Evolutionary conservation across 2,113 vertebrate genomes (phyloP), one percentile per base, ranked within the genome.

Genomic region (Oxygymnocypris stewartii): DNA sequence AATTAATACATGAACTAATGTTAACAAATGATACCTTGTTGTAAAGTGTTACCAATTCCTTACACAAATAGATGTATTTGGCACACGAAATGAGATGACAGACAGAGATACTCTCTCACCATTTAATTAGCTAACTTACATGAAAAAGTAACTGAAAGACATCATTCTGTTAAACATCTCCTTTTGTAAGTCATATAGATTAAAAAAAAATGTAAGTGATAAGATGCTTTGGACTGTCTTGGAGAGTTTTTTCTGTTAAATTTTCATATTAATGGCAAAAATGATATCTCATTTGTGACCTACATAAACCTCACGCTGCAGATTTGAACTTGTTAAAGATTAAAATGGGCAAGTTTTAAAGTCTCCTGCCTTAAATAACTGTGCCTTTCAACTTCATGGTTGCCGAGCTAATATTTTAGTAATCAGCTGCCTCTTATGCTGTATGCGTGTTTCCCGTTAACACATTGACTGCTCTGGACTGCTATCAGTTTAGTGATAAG

Each of bases 261-360:
- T 76, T 23, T 61, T 82, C 40, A 76, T 63, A 86, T 87, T 83
- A 78, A 84, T 57, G 42, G 51, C 42, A 44, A 74, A 77, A 71
- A 67, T 69, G 0, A 16, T 54, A 57, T 88, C 35, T 20, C 23
- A 47, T 73, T 51, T 71, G 61, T 85, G 82, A 82, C 75, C 88
- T 59, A 79, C 79, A 67, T 88, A 40, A 69, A 61, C 14, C 42
- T 14, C 73, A 47, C 6, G 18, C 84, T 82, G 63, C 84, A 63
- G 76, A 84, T 65, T 37, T 82, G 47, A 59, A 11, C 44, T 85
- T 82, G 87, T 90, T 89, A 90, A 88, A 87, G 63, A 87, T 89
- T 88, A 42, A 91, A 84, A 86, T 37, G 44, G 25, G 11, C 35
- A 63, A 79, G 84, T 84, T 88, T 84, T 87, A 82, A 91, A 82